Conservation (phyloP, 2,888 invertebrate species). For the Sthenelais limicola region DNA sequence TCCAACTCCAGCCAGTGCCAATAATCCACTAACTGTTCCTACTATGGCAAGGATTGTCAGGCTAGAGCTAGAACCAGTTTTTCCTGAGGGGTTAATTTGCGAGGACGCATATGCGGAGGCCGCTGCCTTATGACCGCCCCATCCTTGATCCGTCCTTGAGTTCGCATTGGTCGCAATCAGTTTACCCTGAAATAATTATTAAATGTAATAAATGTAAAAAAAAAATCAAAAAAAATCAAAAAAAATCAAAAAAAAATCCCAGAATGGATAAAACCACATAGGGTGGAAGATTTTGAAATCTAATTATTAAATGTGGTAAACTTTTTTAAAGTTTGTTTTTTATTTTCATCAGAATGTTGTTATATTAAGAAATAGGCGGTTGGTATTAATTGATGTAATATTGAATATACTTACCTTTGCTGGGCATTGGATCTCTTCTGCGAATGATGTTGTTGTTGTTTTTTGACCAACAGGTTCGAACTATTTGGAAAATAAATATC, state of each 20-base stretch:
- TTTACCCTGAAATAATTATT: background rate
- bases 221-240: background rate
- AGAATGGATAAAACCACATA: background rate
- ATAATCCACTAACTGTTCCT: too few relatives aligned
- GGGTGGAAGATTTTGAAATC: background rate
- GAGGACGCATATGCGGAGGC: too few relatives aligned
- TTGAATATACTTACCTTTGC: conserved; percentile 4
- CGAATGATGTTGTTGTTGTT: conserved; percentile 4
- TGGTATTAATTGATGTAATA: too few relatives aligned
- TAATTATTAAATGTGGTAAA: background rate
- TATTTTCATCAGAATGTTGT: too few relatives aligned
- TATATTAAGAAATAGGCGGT: too few relatives aligned
- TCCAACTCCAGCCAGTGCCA: too few relatives aligned
- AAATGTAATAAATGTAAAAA: background rate
- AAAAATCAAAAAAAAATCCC: background rate
- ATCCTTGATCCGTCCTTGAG: too few relatives aligned
- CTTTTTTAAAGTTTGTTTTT: background rate
- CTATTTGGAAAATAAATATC: background rate
- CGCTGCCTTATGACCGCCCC: too few relatives aligned
- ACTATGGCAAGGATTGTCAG: too few relatives aligned
- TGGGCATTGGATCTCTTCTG: conserved; percentile 16
- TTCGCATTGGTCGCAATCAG: conserved; percentile 10
- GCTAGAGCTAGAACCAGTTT: too few relatives aligned
- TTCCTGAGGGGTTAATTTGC: too few relatives aligned
- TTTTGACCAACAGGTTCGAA: conserved; percentile 33